Percentiles rank a stretch among this genome's conserved stretches.
phyloP scores from a whole-genome alignment of 2,888 invertebrate species.

The Andrena haemorrhoa region DNA sequence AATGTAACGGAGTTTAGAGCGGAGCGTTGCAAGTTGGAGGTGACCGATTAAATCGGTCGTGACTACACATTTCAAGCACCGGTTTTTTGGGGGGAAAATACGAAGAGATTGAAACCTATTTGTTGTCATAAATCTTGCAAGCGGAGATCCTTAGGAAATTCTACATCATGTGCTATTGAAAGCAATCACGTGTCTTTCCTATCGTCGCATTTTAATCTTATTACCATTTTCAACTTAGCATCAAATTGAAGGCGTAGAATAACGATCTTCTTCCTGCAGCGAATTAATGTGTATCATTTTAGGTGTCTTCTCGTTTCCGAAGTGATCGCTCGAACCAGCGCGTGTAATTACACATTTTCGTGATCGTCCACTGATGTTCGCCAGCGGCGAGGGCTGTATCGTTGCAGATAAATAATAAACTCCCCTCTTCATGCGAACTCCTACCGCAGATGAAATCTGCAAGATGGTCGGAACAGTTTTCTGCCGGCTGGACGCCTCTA shows the following conservation, averaged over 20 bases:
- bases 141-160: too few relatives aligned
- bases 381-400: conserved; percentile 26
- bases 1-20: not conserved
- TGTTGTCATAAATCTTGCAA: too few relatives aligned
- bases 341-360: conserved; percentile 37
- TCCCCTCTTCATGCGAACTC: conserved; percentile 22
- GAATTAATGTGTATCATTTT: conserved; percentile 31
- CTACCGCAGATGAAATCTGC: conserved; percentile 34
- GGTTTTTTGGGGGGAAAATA: not conserved
- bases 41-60: conserved; percentile 36
- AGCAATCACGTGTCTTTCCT: too few relatives aligned
- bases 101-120: too few relatives aligned
- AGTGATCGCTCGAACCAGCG: not conserved
- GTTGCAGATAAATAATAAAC: conserved; percentile 35
- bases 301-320: conserved; percentile 22
- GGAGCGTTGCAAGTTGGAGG: not conserved
- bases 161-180: too few relatives aligned
- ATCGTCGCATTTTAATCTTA: too few relatives aligned
- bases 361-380: conserved; percentile 36
- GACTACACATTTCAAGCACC: conserved; percentile 13
- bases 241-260: too few relatives aligned
- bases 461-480: conserved; percentile 30
- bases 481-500: conserved; percentile 23
- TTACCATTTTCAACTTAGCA: too few relatives aligned
- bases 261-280: too few relatives aligned